These are phyloP conservation scores for Zaprionus nigranus DNA, from an alignment of 1,140 invertebrate species.

Conservation along the genomic window DNA sequence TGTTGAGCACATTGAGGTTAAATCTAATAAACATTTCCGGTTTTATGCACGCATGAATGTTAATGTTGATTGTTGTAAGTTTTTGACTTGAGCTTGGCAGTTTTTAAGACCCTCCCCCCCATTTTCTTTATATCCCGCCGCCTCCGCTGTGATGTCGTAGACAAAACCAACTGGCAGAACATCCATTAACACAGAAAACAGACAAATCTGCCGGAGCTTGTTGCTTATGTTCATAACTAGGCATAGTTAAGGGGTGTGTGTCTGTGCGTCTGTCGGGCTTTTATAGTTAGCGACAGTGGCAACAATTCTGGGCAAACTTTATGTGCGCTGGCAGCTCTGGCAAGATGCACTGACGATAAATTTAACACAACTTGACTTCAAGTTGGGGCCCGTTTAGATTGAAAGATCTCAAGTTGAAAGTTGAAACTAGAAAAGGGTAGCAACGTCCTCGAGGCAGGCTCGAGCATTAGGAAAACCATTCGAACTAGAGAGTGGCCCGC, in stretches of 20 bases:
- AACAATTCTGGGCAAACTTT: conserved; percentile 64
- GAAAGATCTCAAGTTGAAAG: conserved; percentile 56
- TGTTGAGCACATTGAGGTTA: conserved; percentile 58
- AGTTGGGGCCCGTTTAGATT: conserved; percentile 70
- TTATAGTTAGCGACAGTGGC: conserved; percentile 55
- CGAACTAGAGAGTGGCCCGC: background rate
- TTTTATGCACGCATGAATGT: conserved; percentile 74
- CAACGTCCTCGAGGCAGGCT: background rate
- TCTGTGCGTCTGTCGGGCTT: conserved; percentile 39
- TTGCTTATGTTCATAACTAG: conserved; percentile 52
- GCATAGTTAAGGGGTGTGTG: conserved; percentile 39
- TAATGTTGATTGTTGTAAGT: conserved; percentile 70
- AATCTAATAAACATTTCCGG: conserved; percentile 71
- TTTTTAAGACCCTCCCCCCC: conserved; percentile 19
- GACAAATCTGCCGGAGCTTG: conserved; percentile 45
- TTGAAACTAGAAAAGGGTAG: conserved; percentile 23
- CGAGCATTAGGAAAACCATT: conserved; percentile 28
- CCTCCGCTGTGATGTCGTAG: background rate
- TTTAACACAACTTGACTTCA: conserved; percentile 62
- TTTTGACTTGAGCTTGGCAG: conserved; percentile 59
- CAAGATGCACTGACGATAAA: conserved; percentile 66
- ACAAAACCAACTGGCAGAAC: conserved; percentile 42
- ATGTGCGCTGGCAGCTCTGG: conserved; percentile 50
- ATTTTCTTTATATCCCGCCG: background rate
- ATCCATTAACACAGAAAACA: conserved; percentile 38